Percentiles rank a stretch among this genome's conserved stretches.
These are phyloP conservation scores for Gymnorhina tibicen DNA, from an alignment of 2,113 vertebrate species.

Conservation along the genomic window DNA sequence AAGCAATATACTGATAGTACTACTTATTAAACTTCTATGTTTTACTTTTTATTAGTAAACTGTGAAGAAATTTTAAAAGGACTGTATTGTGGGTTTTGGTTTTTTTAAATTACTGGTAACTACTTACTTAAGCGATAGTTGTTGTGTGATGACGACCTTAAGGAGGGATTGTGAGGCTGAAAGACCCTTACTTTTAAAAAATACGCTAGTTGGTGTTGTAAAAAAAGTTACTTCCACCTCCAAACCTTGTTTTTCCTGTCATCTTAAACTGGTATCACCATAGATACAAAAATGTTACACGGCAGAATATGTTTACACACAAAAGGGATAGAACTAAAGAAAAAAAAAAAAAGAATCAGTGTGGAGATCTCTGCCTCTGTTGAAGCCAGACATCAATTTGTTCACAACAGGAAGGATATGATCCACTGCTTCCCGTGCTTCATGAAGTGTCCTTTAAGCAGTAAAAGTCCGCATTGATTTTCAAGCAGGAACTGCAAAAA, in stretches of 20 bases:
- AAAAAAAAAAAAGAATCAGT: not conserved
- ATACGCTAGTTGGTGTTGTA: not conserved
- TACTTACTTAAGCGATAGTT: not conserved
- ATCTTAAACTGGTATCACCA: not conserved
- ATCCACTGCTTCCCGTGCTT: not conserved
- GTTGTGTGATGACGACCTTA: not conserved
- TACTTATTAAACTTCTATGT: not conserved
- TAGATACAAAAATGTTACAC: not conserved
- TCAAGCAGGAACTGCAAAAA: not conserved
- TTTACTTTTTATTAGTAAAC: not conserved
- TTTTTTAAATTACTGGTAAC: not conserved
- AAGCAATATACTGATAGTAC: not conserved
- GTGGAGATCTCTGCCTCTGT: not conserved
- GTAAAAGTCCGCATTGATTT: not conserved
- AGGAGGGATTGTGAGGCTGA: not conserved
- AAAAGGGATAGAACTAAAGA: not conserved
- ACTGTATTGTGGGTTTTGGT: rapidly evolving
- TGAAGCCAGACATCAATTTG: not conserved
- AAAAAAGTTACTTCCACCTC: not conserved
- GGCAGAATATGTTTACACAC: not conserved
- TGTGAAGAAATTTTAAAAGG: not conserved
- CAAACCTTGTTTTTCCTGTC: not conserved
- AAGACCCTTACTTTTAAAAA: not conserved
- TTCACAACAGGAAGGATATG: not conserved
- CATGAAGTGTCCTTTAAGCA: not conserved